Base-by-base conservation (phyloP, 2,888 invertebrate genomes). In the Malthinus seriepunctatus region DNA sequence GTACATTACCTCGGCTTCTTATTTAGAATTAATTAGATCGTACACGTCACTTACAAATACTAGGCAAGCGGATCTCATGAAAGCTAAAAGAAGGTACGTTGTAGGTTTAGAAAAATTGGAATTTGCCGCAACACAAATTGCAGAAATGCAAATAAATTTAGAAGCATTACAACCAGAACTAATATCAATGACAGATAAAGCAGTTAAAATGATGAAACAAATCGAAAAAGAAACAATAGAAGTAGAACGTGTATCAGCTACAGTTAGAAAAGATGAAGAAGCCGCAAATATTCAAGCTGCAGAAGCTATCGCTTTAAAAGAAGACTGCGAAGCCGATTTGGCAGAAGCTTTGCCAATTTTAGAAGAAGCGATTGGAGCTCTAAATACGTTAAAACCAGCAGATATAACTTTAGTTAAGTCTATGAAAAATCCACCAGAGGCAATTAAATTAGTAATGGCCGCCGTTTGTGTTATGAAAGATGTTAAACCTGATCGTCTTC, bases 291-390 rank as follows among this genome's bases (percentile, higher is more conserved):
- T 87, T 49, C 93, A 95, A 80, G 95, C 95, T 0, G 89, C 90
- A 33, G 87, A 88, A 23, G 90, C 95, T 0, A 88, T 91, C 75
- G 88, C 86, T 46, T 80, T 96, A 31, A 95, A 95, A 78, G 84
- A 84, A 65, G 97, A 97, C 76, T 97, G 96, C 76, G 95, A 96
- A 80, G 90, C 91, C 56, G 96, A 97, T 79, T 83, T 97, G 69
- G 95, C 95, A 1, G 85, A 90, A 69, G 93, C 93, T 5, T 84
- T 94, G 63, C 94, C 94, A 3, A 88, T 91, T 71, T 81, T 94
- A 56, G 90, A 92, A 78, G 88, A 87, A 69, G 87, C 88, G 6
- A 82, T 86, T 63, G 83, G 85, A 65, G 92, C 94, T 45, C 81
- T 95, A 53, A 90, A 94, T 74, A 93, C 92, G 0, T 81, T 95